These are phyloP conservation scores for Hedychridium roseum DNA, from an alignment of 2,888 invertebrate species.

Conservation along the genomic window DNA sequence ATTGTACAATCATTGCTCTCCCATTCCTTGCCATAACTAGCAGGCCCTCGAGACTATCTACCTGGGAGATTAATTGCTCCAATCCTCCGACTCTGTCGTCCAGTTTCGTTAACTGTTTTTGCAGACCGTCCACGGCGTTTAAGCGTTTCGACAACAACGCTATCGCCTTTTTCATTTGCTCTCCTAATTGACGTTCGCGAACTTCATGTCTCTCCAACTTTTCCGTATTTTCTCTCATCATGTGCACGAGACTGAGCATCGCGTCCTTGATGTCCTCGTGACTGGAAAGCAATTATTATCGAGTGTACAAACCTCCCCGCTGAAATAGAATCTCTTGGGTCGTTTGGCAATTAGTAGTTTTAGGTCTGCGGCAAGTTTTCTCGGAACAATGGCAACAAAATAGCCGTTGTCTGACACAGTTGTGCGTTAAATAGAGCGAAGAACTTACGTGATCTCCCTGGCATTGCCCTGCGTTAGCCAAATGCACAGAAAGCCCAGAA, in stretches of 20 bases:
- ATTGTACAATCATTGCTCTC: no score
- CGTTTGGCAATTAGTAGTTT: no score
- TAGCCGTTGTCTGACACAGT: no score
- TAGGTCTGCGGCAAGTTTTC: no score
- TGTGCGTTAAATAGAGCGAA: no score
- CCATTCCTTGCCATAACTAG: no score
- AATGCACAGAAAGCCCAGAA: conserved; percentile 21
- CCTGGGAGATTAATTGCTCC: conserved; percentile 79
- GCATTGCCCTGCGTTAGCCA: conserved; percentile 21
- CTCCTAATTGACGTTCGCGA: conserved; percentile 80
- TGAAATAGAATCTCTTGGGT: no score
- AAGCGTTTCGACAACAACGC: conserved; percentile 74
- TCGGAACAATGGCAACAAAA: no score
- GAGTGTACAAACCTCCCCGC: no score
- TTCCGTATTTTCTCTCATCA: conserved; percentile 80
- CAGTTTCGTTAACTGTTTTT: conserved; percentile 75
- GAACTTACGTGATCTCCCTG: conserved; percentile 53
- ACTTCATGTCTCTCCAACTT: conserved; percentile 87
- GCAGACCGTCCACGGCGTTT: conserved; percentile 67
- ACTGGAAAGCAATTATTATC: conserved; percentile 27
- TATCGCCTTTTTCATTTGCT: conserved; percentile 79
- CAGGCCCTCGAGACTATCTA: no score
- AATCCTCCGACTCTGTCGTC: conserved; percentile 81
- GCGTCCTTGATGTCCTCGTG: conserved; percentile 74
- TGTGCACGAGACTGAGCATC: conserved; percentile 80